Evolutionary conservation across 64 coral and sea anemone species (phyloP), one percentile per base, ranked within the genome.

Genomic region (Montipora cactus): DNA sequence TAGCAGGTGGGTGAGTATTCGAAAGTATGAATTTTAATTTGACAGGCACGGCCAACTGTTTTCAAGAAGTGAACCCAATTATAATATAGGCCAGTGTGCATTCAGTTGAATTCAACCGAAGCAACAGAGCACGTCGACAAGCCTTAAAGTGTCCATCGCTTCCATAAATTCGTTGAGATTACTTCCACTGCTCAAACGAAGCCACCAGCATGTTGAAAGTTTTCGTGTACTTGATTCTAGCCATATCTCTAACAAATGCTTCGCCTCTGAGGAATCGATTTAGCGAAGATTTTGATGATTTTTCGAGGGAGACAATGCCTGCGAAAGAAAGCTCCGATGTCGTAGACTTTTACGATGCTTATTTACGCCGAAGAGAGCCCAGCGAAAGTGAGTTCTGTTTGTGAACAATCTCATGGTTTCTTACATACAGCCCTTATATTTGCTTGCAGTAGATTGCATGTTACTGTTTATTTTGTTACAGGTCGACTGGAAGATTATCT

Each of bases 21-120:
- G 71, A 86, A 86, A 71, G 6, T 86, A 8, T 71, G 62, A 71
- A 70, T 86, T 49, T 72, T 86, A 49, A 50, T 86, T 71, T 86
- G 14, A 11, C 82, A 86, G 10, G 19, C 82, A 50, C 18, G 15
- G n/a, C 18, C 44, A 86, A 49, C 66, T 86, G 61, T 68, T 58
- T 58, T 76, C 66, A 76, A 76, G 74, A 10, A 76, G 2, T 78
- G 68, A 78, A 49, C 7, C 16, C 12, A 78, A 49, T 1, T 13
- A 47, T 10, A 46, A 78, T 78, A 78, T 78, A 78, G 45, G 76
- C 76, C 46, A 18, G 44, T 48, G 45, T 16, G 15, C 10, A 4
- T 19, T 16, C 76, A 50, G 8, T 78, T 78, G 76, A 46, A 19
- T 10, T 48, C 47, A 49, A 7, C 48, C 10, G 6, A 21, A 64